Conservation (phyloP, 2,113 vertebrate species). For the Illadopsis cleaveri region DNA sequence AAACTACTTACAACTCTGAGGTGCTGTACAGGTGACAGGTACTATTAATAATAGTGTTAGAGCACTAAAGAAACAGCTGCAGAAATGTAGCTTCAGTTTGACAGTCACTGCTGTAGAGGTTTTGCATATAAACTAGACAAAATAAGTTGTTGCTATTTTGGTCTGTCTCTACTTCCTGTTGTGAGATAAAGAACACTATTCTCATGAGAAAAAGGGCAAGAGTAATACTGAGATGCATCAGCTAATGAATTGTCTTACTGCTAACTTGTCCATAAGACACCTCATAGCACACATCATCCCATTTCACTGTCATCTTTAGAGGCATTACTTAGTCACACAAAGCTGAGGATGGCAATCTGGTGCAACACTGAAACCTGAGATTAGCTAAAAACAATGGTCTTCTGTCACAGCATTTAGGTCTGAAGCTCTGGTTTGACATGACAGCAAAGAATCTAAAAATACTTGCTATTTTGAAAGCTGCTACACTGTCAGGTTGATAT, state of each 20-base stretch:
- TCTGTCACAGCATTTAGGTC: background rate
- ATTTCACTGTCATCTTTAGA: background rate
- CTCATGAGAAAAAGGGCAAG: background rate
- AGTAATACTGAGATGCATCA: background rate
- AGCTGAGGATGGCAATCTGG: background rate
- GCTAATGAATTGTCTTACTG: background rate
- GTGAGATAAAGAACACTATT: background rate
- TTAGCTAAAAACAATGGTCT: background rate
- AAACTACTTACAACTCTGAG: background rate
- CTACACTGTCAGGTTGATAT: background rate
- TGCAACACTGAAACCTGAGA: background rate
- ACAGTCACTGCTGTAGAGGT: background rate
- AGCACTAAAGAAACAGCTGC: background rate
- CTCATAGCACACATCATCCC: background rate
- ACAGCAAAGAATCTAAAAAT: background rate
- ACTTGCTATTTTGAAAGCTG: background rate
- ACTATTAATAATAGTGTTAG: background rate
- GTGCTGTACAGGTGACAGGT: background rate
- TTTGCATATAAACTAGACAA: slow-evolving; percentile 8
- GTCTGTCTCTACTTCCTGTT: background rate
- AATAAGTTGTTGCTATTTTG: slow-evolving; percentile 21
- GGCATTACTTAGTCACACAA: background rate
- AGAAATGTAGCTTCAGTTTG: background rate
- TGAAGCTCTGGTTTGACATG: background rate
- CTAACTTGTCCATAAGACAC: background rate